These are phyloP conservation scores for Parnassius glacialis DNA, from an alignment of 2,888 invertebrate genomes.

Conservation along the genomic window DNA sequence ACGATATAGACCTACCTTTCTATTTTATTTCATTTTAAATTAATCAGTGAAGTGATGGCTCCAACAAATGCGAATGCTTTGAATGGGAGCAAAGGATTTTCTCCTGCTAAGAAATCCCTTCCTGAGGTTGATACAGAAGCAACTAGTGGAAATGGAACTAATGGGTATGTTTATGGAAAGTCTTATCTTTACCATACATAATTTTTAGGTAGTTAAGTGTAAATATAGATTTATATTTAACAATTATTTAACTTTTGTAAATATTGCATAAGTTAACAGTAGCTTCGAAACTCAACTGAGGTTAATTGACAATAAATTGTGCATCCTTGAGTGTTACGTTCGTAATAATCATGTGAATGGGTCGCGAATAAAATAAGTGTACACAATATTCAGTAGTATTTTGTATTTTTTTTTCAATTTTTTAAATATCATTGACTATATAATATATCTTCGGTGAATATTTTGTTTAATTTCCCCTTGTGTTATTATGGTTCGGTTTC, in stretches of 20 bases:
- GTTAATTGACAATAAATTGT: constrained; percentile 31
- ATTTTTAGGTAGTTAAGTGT: neutral
- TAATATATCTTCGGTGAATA: too few relatives aligned
- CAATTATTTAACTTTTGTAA: constrained; percentile 9
- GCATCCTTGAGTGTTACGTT: constrained; percentile 25
- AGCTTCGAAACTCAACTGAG: constrained; percentile 27
- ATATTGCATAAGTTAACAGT: constrained; percentile 20
- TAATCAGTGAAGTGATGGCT: constrained; percentile 64
- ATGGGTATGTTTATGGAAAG: constrained; percentile 43
- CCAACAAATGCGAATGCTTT: constrained; percentile 63
- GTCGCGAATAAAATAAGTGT: constrained; percentile 1
- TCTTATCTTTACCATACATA: neutral
- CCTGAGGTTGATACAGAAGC: constrained; percentile 69
- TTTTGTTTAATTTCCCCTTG: neutral
- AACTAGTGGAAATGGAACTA: constrained; percentile 43
- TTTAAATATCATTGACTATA: too few relatives aligned
- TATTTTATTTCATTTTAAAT: constrained; percentile 34
- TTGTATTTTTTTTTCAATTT: too few relatives aligned
- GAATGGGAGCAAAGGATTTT: constrained; percentile 52
- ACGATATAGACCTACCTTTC: constrained; percentile 46
- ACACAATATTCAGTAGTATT: too few relatives aligned
- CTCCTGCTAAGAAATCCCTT: constrained; percentile 56
- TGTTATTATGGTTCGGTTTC: neutral
- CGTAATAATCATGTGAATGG: constrained; percentile 5
- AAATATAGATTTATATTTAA: neutral